Evolutionary conservation across 53 echinoderm and acorn worm species (phyloP).

Genomic region (Pentamera pediparva): DNA sequence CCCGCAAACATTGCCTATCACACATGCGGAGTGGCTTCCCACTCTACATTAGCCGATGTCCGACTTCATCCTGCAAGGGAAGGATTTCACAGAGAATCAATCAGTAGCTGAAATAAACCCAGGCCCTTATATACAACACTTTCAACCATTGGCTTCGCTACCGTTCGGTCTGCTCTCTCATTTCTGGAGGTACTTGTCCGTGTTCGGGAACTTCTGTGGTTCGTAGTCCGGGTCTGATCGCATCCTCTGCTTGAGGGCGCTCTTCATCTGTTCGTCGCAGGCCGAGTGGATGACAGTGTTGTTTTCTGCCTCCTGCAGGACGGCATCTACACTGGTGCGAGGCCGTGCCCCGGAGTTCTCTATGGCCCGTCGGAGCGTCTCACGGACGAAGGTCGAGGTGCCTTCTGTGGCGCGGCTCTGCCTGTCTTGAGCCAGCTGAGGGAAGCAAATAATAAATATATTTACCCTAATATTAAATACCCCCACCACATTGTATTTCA

Average conservation of each 20-base stretch:
- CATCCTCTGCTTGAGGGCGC: slow-evolving; percentile 65
- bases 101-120: too few species aligned
- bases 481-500: too few species aligned
- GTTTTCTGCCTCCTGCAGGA: slow-evolving; percentile 61
- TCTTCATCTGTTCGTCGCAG: slow-evolving; percentile 81
- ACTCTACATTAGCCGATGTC: too few species aligned
- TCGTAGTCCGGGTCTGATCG: slow-evolving; percentile 76
- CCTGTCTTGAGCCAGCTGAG: slow-evolving; percentile 78
- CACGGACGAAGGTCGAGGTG: slow-evolving; percentile 58
- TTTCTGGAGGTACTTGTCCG: slow-evolving; percentile 71
- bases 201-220: slow-evolving; percentile 64
- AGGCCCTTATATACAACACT: too few species aligned
- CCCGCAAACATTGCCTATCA: too few species aligned
- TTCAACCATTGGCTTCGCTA: too few species aligned
- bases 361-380: slow-evolving; percentile 67
- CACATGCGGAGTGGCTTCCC: too few species aligned
- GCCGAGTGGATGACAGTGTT: slow-evolving; percentile 61
- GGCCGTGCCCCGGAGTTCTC: slow-evolving; percentile 59
- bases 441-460: neutral
- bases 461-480: too few species aligned
- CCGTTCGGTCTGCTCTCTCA: too few species aligned
- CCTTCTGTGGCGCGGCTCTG: slow-evolving; percentile 59
- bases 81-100: too few species aligned
- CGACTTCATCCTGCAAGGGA: too few species aligned
- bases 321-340: slow-evolving; percentile 43